phyloP scores from a whole-genome alignment of 2,888 invertebrate genomes.

The Lapara coniferarum region DNA sequence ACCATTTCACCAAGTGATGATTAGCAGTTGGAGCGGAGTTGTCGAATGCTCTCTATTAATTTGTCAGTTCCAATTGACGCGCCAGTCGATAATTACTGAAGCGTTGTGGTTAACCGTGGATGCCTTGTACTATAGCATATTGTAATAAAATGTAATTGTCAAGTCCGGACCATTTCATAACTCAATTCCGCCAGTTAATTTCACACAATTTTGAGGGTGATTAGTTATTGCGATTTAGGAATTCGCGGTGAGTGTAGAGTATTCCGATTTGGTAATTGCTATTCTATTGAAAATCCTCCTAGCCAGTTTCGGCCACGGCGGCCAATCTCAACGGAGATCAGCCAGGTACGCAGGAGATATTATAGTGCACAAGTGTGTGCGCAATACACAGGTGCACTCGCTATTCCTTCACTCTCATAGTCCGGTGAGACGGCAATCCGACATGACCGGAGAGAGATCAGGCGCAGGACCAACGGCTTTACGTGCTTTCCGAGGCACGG shows the following conservation, averaged over 20 bases:
- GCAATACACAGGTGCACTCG: too few relatives aligned
- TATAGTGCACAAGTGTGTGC: too few relatives aligned
- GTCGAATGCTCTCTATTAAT: slow-evolving; percentile 66
- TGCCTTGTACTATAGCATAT: slow-evolving; percentile 33
- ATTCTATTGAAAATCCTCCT: too few relatives aligned
- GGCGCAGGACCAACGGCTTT: too few relatives aligned
- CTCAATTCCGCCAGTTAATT: slow-evolving; percentile 2
- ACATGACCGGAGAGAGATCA: too few relatives aligned
- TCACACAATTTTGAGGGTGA: not conserved
- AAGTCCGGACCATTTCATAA: slow-evolving; percentile 14
- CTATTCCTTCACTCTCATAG: too few relatives aligned
- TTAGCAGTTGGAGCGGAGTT: slow-evolving; percentile 55
- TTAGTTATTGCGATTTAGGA: not conserved
- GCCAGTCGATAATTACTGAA: slow-evolving; percentile 58
- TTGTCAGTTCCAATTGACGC: slow-evolving; percentile 65
- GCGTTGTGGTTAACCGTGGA: slow-evolving; percentile 50
- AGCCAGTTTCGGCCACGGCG: too few relatives aligned
- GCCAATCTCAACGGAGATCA: too few relatives aligned
- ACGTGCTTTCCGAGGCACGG: too few relatives aligned
- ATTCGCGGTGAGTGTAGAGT: not conserved
- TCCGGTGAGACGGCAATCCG: too few relatives aligned
- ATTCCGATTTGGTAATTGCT: not conserved
- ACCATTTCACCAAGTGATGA: slow-evolving; percentile 64
- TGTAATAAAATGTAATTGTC: slow-evolving; percentile 27
- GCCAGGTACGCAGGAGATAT: too few relatives aligned